Evolutionary conservation across 2,797 vertebrate genomes (phyloP).

Genomic region (Sebastiscus tertius): DNA sequence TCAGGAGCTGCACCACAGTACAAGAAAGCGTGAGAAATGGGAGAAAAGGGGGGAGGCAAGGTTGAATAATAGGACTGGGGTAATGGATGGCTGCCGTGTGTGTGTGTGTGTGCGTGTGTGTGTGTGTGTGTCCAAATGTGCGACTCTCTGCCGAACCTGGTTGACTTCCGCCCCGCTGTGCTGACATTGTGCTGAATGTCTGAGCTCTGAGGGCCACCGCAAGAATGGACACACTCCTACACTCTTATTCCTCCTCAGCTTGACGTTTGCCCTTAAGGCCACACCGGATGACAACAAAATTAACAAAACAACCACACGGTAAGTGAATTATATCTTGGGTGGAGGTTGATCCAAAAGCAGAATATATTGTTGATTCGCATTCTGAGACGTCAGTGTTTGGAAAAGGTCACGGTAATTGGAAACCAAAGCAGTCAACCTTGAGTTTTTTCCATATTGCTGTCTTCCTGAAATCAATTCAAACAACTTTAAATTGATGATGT

Average conservation of each 20-base stretch:
- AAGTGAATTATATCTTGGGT: constrained; percentile 67
- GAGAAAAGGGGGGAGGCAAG: constrained; percentile 13
- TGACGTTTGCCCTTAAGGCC: constrained; percentile 67
- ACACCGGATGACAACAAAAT: constrained; percentile 48
- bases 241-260: constrained; percentile 43
- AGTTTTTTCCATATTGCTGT: constrained; percentile 38
- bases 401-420: constrained; percentile 73
- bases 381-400: constrained; percentile 58
- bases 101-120: constrained; percentile 11
- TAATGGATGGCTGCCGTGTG: constrained; percentile 54
- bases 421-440: constrained; percentile 63
- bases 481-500: constrained; percentile 64
- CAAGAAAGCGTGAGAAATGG: constrained; percentile 62
- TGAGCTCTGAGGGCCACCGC: constrained; percentile 17
- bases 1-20: constrained; percentile 13
- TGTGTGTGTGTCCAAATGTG: constrained; percentile 1
- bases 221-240: constrained; percentile 37
- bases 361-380: constrained; percentile 66
- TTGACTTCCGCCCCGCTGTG: constrained; percentile 45
- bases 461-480: constrained; percentile 67
- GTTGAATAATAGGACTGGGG: constrained; percentile 33
- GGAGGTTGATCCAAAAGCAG: constrained; percentile 50
- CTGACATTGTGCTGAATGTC: constrained; percentile 34
- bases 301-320: constrained; percentile 50
- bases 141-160: background rate